Evolutionary conservation across 2,888 invertebrate genomes (phyloP), one percentile per base, ranked within the genome.

Genomic region (Abrostola tripartita): DNA sequence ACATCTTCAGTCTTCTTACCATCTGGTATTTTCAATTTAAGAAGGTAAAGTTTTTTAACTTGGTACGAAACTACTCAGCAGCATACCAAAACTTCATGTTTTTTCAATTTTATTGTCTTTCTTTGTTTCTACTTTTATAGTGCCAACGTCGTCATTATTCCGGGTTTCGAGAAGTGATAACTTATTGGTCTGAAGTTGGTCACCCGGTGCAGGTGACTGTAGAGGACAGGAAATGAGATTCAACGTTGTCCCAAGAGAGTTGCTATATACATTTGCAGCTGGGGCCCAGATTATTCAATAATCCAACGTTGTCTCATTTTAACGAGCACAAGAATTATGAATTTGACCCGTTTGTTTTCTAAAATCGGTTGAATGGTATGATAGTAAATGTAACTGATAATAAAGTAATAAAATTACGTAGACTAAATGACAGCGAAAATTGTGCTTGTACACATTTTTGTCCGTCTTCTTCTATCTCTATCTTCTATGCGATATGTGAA

Each of bases 191-290:
- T 37, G 49, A 40, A 49, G 37, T 35, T 52, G 36, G 57, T 41
- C 56, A 37, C 40, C 14, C 41, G 47, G 36, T 59, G 42, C 53
- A 71, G 71, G 65, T 65, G 75, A 71, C 57, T 55, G 44, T 52
- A 54, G 57, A 40, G 37, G 47, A 65, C 72, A 76, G 76, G 72
- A 75, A 76, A 76, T 76, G 54, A 61, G 49, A 54, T 71, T 59
- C 57, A 37, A 54, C n/a, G 66, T 49, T 71, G 66, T 71, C 67
- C 49, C 54, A 12, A 10, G 37, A 71, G 72, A 61, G 66, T 66
- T 55, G 56, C 38, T 42, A 24, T 24, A 24, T 24, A 51, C 53
- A 71, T 71, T 65, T 66, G 57, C 76, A 72, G 76, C 72, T 76
- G 67, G 66, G 59, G 76, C 35, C 51, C 61, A 59, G 44, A 64